Base-by-base conservation (phyloP, 2,113 vertebrate species). In the Pseudopodoces humilis region DNA sequence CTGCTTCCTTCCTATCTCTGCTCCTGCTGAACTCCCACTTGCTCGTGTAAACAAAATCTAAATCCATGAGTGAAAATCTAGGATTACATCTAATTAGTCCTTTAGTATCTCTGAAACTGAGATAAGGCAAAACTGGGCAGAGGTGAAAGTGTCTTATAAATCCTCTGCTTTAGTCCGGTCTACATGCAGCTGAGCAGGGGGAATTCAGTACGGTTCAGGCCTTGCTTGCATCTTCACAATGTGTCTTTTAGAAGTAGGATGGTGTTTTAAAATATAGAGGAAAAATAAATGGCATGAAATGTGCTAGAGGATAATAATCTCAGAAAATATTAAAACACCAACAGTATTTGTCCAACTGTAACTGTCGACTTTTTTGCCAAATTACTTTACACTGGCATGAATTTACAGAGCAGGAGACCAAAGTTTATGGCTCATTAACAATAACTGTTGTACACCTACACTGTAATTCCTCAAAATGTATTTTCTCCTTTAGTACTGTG, bases 361-460 rank as follows among this genome's bases (percentile, higher is more conserved):
- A 90, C 94, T 93, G 69, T 95, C 11, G 2, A 87, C 83, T 95
- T 95, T 79, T 95, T 94, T 92, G 85, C 88, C 86, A 95, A 88
- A 94, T 96, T 86, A 44, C 71, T 70, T 95, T 92, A 64, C n/a
- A 33, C 76, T 81, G 86, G 56, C 65, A 78, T 75, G 95, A 90
- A 95, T 96, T 96, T 96, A 92, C 79, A 62, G 93, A 96, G 94
- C 88, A 94, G 56, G 80, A 94, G 90, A 88, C 83, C 75, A n/a
- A 93, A 94, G 94, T 96, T 97, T 96, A 96, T 95, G 95, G 95
- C 94, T 97, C 95, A 96, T 97, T 97, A 96, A 90, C 92, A 95
- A 56, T 84, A 97, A 93, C 80, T 95, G 94, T 96, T 96, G 93
- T 94, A 94, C 88, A 97, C 94, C 93, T 96, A 90, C 93, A 84